A percentile compares a stretch with the other conserved stretches of the same genome.
Evolutionary conservation across 2,888 invertebrate species (phyloP).

Genomic region (Lapara coniferarum): DNA sequence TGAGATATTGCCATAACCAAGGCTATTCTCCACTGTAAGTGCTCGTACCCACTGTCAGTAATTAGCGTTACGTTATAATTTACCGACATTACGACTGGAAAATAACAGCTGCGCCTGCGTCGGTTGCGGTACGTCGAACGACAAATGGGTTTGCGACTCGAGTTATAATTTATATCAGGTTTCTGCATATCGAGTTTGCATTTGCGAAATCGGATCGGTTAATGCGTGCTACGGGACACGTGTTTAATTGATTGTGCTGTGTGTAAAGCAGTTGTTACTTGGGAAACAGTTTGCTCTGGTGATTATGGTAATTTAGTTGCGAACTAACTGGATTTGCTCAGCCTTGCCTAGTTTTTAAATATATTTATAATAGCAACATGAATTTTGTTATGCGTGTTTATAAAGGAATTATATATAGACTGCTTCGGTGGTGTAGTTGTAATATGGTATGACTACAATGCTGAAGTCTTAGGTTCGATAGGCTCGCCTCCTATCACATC

Average conservation of each 20-base stretch:
- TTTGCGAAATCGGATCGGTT: slow-evolving; percentile 60
- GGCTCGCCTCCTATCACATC: no score
- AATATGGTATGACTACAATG: no score
- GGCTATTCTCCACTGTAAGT: slow-evolving; percentile 10
- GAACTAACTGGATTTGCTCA: background rate
- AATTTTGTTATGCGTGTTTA: no score
- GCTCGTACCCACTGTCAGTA: slow-evolving; percentile 53
- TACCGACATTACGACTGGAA: slow-evolving; percentile 68
- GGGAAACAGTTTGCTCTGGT: background rate
- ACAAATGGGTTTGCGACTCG: slow-evolving; percentile 65
- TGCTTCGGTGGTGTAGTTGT: no score
- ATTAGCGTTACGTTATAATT: slow-evolving; percentile 72
- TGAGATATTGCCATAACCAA: slow-evolving; percentile 1
- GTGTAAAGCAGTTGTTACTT: slow-evolving; percentile 20
- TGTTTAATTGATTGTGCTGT: slow-evolving; percentile 49
- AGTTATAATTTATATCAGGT: slow-evolving; percentile 71
- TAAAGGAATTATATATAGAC: no score
- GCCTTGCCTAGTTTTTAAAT: no score
- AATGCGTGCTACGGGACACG: slow-evolving; percentile 51
- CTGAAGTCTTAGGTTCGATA: no score
- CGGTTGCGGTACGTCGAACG: slow-evolving; percentile 65
- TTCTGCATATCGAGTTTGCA: slow-evolving; percentile 68
- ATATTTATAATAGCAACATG: no score
- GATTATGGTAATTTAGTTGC: background rate
- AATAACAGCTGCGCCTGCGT: slow-evolving; percentile 74